Percentiles rank a stretch among this genome's conserved stretches.
Conservation (phyloP, 2,797 vertebrate genomes). For the Oreochromis mossambicus region DNA sequence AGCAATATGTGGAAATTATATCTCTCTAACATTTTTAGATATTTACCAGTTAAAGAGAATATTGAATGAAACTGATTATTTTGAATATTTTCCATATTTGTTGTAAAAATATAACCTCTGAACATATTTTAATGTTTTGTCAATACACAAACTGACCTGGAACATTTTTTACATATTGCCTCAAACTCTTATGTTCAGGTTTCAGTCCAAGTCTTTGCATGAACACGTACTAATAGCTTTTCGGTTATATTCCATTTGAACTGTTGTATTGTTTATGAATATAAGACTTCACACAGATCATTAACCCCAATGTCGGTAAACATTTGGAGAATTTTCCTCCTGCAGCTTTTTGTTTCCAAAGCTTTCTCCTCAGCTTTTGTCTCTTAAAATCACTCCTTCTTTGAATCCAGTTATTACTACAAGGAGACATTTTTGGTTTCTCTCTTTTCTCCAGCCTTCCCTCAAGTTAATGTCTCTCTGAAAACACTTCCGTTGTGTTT, state of each 20-base stretch:
- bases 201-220: background rate
- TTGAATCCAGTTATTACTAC: background rate
- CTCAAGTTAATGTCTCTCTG: background rate
- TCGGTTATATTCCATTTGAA: background rate
- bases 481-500: background rate
- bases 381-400: background rate
- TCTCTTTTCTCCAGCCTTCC: background rate
- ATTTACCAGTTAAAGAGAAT: background rate
- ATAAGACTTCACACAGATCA: background rate
- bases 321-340: background rate
- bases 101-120: background rate
- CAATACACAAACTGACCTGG: background rate
- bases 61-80: background rate
- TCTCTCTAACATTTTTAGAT: background rate
- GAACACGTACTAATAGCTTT: background rate
- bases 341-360: accelerated
- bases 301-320: background rate
- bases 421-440: background rate
- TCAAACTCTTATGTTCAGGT: background rate
- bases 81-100: background rate
- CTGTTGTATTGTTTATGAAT: background rate
- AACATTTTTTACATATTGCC: background rate
- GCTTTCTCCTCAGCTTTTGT: background rate
- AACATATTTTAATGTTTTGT: background rate
- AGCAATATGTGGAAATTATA: background rate